Evolutionary conservation across 1,140 invertebrate species (phyloP), one percentile per base, ranked within the genome.

Genomic region (Teleogryllus occipitalis): DNA sequence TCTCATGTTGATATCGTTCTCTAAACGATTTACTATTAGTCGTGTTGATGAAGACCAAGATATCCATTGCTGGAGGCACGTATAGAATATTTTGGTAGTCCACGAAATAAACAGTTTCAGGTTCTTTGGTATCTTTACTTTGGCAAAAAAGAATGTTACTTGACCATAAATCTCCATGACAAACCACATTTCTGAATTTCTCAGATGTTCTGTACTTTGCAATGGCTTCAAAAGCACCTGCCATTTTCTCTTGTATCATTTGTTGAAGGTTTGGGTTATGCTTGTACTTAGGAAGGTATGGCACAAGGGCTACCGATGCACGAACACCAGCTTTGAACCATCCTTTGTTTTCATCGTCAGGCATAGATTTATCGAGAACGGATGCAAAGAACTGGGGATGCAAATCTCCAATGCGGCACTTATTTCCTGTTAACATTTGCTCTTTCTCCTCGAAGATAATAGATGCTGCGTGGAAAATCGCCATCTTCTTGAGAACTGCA

Each of bases 381-480:
- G 10, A 3, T 18, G 54, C 18, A 7, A 65, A 65, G 10, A 65
- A 14, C 10, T 65, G 10, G 2, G 54, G 54, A 18, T 65, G 54
- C 10, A 65, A 18, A 3, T 65, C 54, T 7, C 10, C 10, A 7
- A 65, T 65, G 18, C 18, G 2, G 10, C 18, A 18, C 10, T 65
- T 65, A 0, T 65, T 65, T 7, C 10, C 10, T 10, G 54, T 65
- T 65, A 10, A 18, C 10, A 65, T 65, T 65, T 65, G 10, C 54
- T 65, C 54, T 65, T 65, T 65, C 54, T 65, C 54, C 54, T 65
- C 54, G 54, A 65, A 65, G 54, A 65, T 65, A 65, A 65, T 18
- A 7, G 54, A 14, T 2, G 54, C 54, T 65, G 54, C 54, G 54
- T 65, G 54, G 18, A 65, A 65, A 7, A 10, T 65, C 54, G 54